Base-by-base conservation (phyloP, 2,888 invertebrate species). In the Therioaphis trifolii region DNA sequence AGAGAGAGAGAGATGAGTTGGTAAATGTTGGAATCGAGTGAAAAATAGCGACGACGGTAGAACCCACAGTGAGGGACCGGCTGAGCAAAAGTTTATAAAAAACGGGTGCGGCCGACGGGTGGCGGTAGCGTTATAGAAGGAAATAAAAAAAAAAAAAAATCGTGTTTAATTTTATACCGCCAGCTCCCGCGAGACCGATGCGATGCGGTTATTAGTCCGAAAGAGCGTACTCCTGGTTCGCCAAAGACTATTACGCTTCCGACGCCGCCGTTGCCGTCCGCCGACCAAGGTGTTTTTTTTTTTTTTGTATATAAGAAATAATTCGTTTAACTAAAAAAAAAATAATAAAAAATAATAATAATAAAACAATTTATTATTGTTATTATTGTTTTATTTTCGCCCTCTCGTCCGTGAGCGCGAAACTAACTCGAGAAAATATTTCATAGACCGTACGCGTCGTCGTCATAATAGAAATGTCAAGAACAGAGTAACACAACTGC, bases 401-500 rank as follows among this genome's bases (percentile, higher is more conserved):
- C n/a, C n/a, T 66, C 35, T 35, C 9, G 7, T n/a, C 35, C n/a
- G 15, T 29, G n/a, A n/a, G n/a, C n/a, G n/a, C n/a, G n/a, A n/a
- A 29, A 27, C 61, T 27, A 27, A 63, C 61, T 14, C 61, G 21
- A 24, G 35, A 5, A 29, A 49, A 52, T 77, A 77, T 66, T 52
- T 77, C 49, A 18, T 14, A n/a, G 49, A 15, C 15, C 15, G 24
- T 29, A 1, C 21, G 35, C 40, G 1, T n/a, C 40, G 63, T 29
- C 29, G 76, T 52, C 77, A 35, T 77, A 77, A 77, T 35, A 35
- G 66, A 66, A 52, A 66, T 21, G 77, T 66, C 77, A 66, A 24
- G 21, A 46, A 21, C 77, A 66, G 29, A 21, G 24, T 1, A n/a
- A n/a, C 40, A 21, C 9, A 49, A 71, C 11, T 24, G 46, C 18